Conservation (phyloP, 2,113 vertebrate species). For the Ptyas mucosa region DNA sequence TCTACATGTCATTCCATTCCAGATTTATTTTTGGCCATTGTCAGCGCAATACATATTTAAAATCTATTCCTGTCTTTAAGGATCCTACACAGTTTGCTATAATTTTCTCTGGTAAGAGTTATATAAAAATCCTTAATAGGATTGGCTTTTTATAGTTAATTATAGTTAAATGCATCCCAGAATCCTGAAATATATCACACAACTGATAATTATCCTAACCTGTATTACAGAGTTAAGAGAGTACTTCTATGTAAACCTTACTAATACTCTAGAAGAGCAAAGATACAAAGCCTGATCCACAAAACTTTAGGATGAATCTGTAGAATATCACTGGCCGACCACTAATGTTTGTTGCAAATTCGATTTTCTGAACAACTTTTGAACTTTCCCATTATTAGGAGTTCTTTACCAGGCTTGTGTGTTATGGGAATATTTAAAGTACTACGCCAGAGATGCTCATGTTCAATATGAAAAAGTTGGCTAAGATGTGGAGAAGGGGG, state of each 20-base stretch:
- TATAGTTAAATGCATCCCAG: not conserved
- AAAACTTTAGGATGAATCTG: not conserved
- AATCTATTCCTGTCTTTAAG: slow-evolving; percentile 12
- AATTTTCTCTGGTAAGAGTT: not conserved
- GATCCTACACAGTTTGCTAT: not conserved
- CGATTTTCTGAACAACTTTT: not conserved
- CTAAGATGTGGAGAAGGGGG: not conserved
- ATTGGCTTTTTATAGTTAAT: not conserved
- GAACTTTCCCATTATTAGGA: not conserved
- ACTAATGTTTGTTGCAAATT: not conserved
- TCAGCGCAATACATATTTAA: not conserved
- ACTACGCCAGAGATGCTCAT: not conserved
- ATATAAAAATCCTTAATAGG: not conserved
- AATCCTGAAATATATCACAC: not conserved
- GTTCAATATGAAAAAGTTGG: not conserved
- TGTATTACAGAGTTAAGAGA: not conserved
- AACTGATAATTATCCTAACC: slow-evolving; percentile 1
- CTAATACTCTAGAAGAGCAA: not conserved
- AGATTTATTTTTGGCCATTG: slow-evolving; percentile 15
- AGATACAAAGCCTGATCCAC: not conserved
- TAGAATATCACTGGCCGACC: not conserved
- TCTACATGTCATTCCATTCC: not conserved
- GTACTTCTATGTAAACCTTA: not conserved
- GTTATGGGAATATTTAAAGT: not conserved
- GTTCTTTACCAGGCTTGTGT: not conserved